Evolutionary conservation across 2,888 invertebrate species (phyloP), one percentile per base, ranked within the genome.

Genomic region (Malachius bipustulatus): DNA sequence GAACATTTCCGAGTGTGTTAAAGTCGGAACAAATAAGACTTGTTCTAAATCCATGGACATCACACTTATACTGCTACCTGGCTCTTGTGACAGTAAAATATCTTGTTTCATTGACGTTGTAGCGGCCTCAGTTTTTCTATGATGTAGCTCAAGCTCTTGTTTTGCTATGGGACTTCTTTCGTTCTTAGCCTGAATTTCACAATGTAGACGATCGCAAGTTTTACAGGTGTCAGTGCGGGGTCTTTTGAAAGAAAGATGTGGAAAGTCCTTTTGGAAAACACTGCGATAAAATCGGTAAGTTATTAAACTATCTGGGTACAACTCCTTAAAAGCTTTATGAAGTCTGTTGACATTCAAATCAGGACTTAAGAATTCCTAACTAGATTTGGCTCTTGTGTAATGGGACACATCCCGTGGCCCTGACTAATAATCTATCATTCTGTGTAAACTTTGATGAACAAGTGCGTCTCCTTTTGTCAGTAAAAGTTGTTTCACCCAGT

Each of bases 1-100:
- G 10, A 28, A 28, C 11, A 28, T 28, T 28, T 6, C 6, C 10
- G 28, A 10, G 11, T 28, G 28, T 10, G 28, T 28, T 28, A 28
- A 28, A 28, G 28, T 28, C 4, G 8, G 28, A 4, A 28, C 11
- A 28, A 28, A 28, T 8, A 8, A 11, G 4, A 28, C 28, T 10
- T 28, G 28, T 28, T 28, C 6, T 11, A 28, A 28, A 11, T 28
- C 28, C 10, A 28, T 8, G 10, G 6, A 8, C 4, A 28, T 10
- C 8, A 28, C 28, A 28, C 11, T 8, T 9, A 10, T 4, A 28
- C 11, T 10, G 10, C 28, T 28, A 4, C 4, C 11, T n/a, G 11
- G 4, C 11, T 28, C 9, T 28, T 28, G 28, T n/a, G 28, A 28
- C 8, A 9, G 9, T 28, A 10, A 6, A 4, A 10, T 28, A 10